Evolutionary conservation across 1,140 invertebrate genomes (phyloP), one percentile per base, ranked within the genome.

Genomic region (Cydia amplana): DNA sequence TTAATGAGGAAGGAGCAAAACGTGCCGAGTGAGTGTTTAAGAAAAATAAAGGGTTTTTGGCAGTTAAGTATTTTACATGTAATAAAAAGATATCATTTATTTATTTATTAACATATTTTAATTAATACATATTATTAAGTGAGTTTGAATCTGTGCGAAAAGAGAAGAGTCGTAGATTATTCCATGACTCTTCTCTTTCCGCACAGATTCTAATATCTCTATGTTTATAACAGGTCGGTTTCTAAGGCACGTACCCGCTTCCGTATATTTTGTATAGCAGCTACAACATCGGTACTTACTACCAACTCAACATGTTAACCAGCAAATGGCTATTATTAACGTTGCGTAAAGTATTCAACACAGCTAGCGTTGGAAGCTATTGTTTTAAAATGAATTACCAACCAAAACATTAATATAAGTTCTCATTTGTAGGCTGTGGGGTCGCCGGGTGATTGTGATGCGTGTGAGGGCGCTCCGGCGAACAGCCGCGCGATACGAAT

Each of bases 381-480:
- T 90, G 86, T 90, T 91, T 87, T 86, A 79, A 82, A 86, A 86
- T 84, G 82, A 84, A 87, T 92, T 89, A 89, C 83, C 86, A 90
- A 85, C 80, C 82, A 87, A 85, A 85, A 90, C 87, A 88, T 90
- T 84, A 89, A 87, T 90, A 88, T 87, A 90, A 87, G 86, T 79
- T 73, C 85, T 90, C 86, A 88, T 92, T 87, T 82, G 88, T 92
- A 91, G 75, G 88, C 88, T 78, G 81, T 77, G 81, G 79, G 81
- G 80, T 80, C 74, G 75, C 78, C 72, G 73, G 85, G 85, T 87
- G 83, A 88, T 92, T 92, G 85, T 82, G 87, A 91, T 92, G 89
- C 89, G 82, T 79, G 79, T 76, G 82, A 85, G 84, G 83, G 85
- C 83, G 87, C 83, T 86, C 83, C 78, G 83, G 82, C 74, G 85